Base-by-base conservation (phyloP, 2,888 invertebrate genomes). In the Athrips mouffetella region DNA sequence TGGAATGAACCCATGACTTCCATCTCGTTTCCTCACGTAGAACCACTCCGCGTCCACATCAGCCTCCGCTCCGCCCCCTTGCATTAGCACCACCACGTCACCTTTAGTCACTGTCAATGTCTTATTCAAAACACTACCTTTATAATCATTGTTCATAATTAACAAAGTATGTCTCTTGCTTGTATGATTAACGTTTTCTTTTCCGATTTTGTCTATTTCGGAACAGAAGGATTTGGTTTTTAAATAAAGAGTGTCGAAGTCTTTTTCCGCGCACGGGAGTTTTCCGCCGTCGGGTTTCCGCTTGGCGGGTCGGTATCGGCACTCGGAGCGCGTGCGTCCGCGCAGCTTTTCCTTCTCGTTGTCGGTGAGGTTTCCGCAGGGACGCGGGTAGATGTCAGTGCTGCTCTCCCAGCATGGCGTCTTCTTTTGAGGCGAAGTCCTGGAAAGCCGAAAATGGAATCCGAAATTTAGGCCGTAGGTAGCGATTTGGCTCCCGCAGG, bases 401-500 rank as follows among this genome's bases (percentile, higher is more conserved):
- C 92, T 93, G 60, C 93, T 93, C 66, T 95, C 95, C 94, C 95
- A 95, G 65, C 94, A 94, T 0, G 92, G 94, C 0, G 90, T 91
- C 42, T 91, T 91, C 60, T 91, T 91, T 54, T 90, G 87, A 2
- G 80, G 59, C 3, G 89, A 85, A 51, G 89, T 73, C 33, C 90
- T 90, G 69, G 52, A 79, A 70, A 74, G 31, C 3, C 6, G 15
- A 45, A 10, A 21, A 21, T 11, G 6, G 4, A 4, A 29, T n/a
- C n/a, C n/a, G n/a, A n/a, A n/a, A n/a, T 11, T 13, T 7, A 10
- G 10, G 33, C 20, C 11, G 11, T 42, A n/a, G n/a, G n/a, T n/a
- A n/a, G n/a, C n/a, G n/a, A n/a, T n/a, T n/a, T n/a, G n/a, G n/a
- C n/a, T n/a, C n/a, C n/a, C n/a, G n/a, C n/a, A n/a, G n/a, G n/a